Conservation (phyloP, 2,113 vertebrate genomes). For the Rhynchopsitta pachyrhyncha region DNA sequence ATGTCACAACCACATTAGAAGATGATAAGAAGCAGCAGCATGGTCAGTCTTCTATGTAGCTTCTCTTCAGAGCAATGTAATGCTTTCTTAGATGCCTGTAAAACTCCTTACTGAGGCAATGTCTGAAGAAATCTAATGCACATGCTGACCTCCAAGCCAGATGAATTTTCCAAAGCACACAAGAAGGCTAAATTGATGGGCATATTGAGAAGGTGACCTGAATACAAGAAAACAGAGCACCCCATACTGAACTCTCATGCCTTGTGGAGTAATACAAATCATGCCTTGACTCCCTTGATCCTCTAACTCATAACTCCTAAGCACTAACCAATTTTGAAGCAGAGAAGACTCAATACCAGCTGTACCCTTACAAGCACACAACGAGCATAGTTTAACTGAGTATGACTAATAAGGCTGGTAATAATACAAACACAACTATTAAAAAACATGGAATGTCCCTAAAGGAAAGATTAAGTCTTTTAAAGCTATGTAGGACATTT, state of each 20-base stretch:
- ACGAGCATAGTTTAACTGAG: background rate
- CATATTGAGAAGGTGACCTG: background rate
- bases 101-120: background rate
- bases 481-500: background rate
- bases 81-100: background rate
- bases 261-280: background rate
- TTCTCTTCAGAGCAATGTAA: background rate
- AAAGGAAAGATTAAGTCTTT: background rate
- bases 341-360: background rate
- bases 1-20: background rate
- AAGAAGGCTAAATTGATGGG: background rate
- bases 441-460: background rate
- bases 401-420: background rate
- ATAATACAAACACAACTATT: background rate
- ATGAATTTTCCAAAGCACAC: background rate
- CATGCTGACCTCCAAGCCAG: background rate
- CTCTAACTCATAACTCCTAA: background rate
- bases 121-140: background rate
- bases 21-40: background rate
- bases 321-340: background rate
- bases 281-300: background rate
- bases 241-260: background rate
- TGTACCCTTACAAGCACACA: background rate
- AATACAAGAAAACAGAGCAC: background rate
- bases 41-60: background rate